Conservation (phyloP, 2,113 vertebrate genomes). For the Pseudopipra pipra region DNA sequence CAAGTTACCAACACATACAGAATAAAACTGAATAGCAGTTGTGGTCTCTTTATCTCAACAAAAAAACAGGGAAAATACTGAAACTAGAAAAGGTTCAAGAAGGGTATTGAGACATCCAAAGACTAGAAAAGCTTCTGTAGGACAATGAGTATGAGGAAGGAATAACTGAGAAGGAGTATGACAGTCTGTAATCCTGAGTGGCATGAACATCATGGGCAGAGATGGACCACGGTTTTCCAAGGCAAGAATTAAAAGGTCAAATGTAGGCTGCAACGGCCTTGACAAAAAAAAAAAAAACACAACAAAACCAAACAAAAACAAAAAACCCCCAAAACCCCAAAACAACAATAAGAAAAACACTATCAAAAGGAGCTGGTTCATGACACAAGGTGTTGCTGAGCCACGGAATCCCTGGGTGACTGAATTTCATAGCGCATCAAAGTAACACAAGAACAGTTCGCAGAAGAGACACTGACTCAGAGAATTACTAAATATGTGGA, state of each 20-base stretch:
- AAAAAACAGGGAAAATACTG: not conserved
- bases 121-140: not conserved
- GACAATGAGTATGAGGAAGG: fast-evolving
- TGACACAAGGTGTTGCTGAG: not conserved
- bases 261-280: not conserved
- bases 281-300: not conserved
- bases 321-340: no score
- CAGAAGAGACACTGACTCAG: not conserved
- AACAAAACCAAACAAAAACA: no score
- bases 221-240: not conserved
- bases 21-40: not conserved
- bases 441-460: not conserved
- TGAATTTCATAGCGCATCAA: fast-evolving
- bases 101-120: not conserved
- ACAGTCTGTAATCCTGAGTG: not conserved
- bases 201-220: fast-evolving
- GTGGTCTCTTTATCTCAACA: not conserved
- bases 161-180: not conserved
- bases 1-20: not conserved
- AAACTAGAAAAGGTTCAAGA: not conserved
- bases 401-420: not conserved
- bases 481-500: fast-evolving
- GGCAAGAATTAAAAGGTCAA: not conserved
- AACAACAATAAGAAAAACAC: not conserved
- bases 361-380: not conserved